These are phyloP conservation scores for Symphodus melops DNA, from an alignment of 2,113 vertebrate genomes.

Conservation along the genomic window DNA sequence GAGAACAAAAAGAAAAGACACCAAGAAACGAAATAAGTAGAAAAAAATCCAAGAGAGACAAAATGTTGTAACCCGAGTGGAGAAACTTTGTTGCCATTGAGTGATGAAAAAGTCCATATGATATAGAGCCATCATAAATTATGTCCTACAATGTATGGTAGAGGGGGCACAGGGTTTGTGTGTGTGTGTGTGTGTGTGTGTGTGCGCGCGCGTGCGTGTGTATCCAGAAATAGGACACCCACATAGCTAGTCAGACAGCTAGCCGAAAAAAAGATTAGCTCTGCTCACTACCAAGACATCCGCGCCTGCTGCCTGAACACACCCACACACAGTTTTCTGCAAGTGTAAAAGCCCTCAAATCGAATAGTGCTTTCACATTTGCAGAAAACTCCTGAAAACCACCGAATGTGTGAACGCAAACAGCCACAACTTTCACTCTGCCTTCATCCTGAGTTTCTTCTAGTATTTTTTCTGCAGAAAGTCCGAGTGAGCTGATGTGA, in stretches of 20 bases:
- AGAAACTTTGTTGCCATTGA: conserved; percentile 77
- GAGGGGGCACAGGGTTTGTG: conserved; percentile 65
- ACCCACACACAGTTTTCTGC: conserved; percentile 10
- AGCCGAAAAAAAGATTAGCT: conserved; percentile 76
- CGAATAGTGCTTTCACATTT: too few species aligned
- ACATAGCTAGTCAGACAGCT: conserved; percentile 74
- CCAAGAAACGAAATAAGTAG: conserved; percentile 2
- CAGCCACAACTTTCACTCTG: too few species aligned
- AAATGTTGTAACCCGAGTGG: conserved; percentile 54
- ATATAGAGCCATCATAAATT: conserved; percentile 80
- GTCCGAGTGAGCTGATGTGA: too few species aligned
- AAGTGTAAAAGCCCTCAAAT: too few species aligned
- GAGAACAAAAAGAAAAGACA: background rate
- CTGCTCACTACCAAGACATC: conserved; percentile 55
- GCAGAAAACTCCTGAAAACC: too few species aligned
- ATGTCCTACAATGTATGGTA: conserved; percentile 74
- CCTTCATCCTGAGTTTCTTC: too few species aligned
- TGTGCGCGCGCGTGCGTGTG: conserved; percentile 71
- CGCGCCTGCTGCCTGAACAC: conserved; percentile 27
- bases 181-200: conserved; percentile 61
- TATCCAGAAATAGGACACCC: conserved; percentile 82
- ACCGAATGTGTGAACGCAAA: too few species aligned
- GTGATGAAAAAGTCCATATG: conserved; percentile 82
- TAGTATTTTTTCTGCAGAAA: too few species aligned
- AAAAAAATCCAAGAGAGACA: conserved; percentile 42